Evolutionary conservation across 2,797 vertebrate genomes (phyloP).

Genomic region (Echiichthys vipera): DNA sequence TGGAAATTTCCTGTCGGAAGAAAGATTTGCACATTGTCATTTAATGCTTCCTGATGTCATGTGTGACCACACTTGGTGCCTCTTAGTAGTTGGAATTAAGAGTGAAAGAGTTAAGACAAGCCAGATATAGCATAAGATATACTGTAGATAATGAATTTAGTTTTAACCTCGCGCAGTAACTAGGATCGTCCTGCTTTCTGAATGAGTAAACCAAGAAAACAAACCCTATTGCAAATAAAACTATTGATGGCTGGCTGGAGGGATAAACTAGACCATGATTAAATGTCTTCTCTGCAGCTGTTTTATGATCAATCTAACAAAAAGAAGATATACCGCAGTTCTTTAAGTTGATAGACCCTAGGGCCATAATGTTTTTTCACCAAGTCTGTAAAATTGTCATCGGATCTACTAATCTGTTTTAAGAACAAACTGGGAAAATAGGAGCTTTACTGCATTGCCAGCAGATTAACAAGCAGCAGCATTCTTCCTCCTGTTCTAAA

Average conservation of each 20-base stretch:
- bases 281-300: constrained; percentile 12
- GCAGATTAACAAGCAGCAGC: constrained; percentile 4
- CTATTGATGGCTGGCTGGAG: constrained; percentile 21
- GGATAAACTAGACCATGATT: constrained; percentile 16
- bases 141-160: background rate
- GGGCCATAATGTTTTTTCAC: background rate
- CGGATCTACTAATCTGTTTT: background rate
- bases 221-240: constrained; percentile 1
- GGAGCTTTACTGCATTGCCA: background rate
- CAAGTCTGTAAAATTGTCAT: constrained; percentile 7
- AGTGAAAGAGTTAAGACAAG: background rate
- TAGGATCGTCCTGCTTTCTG: background rate
- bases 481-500: background rate
- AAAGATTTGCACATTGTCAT: constrained; percentile 36
- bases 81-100: background rate
- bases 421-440: background rate
- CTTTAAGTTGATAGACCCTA: background rate
- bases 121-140: background rate
- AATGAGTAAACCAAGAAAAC: background rate
- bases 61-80: constrained; percentile 25
- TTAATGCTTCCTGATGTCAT: constrained; percentile 10
- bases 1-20: constrained; percentile 25
- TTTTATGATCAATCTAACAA: constrained; percentile 40
- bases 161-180: background rate
- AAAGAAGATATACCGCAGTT: constrained; percentile 25